phyloP scores from a whole-genome alignment of 2,113 vertebrate genomes.

The Solenodon paradoxus region DNA sequence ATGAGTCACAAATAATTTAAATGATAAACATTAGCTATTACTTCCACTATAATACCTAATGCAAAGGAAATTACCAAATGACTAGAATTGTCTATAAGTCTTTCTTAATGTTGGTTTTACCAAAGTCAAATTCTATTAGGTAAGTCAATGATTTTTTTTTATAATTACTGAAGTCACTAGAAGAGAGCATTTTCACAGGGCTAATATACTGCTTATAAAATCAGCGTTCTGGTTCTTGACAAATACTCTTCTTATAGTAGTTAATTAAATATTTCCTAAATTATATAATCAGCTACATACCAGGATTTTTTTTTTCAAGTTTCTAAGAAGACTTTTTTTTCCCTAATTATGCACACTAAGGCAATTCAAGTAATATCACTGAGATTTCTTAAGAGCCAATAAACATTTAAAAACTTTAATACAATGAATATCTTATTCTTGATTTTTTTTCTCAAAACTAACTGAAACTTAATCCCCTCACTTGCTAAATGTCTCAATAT shows the following conservation, averaged over 20 bases:
- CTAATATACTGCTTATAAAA: not conserved
- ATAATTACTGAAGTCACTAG: not conserved
- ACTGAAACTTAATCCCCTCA: not conserved
- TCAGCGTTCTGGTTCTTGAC: not conserved
- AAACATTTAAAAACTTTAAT: slow-evolving; percentile 38
- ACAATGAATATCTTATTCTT: not conserved
- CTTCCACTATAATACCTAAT: not conserved
- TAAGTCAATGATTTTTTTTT: not conserved
- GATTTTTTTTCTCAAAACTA: not conserved
- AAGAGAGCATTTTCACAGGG: not conserved
- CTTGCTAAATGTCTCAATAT: not conserved
- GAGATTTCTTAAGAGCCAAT: not conserved
- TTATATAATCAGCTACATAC: not conserved
- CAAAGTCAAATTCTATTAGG: not conserved
- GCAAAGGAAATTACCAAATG: slow-evolving; percentile 35
- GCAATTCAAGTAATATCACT: not conserved
- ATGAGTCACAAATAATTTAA: slow-evolving; percentile 11
- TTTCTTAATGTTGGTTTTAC: not conserved
- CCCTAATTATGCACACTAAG: not conserved
- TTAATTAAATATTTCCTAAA: slow-evolving; percentile 29
- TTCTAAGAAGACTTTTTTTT: slow-evolving; percentile 17
- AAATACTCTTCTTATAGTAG: not conserved
- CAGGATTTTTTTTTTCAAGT: not conserved
- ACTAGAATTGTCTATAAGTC: slow-evolving; percentile 1
- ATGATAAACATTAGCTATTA: slow-evolving; percentile 2